Percentiles rank a stretch among this genome's conserved stretches.
Conservation (phyloP, 2,797 vertebrate species). For the Coluber constrictor region DNA sequence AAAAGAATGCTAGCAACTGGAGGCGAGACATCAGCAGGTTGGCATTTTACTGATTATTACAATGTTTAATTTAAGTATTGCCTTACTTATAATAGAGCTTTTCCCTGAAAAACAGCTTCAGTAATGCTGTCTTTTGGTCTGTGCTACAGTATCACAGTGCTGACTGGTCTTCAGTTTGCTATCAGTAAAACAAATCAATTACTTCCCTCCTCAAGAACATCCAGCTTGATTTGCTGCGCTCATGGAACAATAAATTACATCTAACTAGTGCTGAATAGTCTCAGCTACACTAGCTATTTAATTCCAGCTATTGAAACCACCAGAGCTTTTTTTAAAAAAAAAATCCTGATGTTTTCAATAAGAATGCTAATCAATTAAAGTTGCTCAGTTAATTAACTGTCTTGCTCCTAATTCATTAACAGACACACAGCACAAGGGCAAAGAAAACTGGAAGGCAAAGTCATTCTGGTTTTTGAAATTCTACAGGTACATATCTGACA, state of each 20-base stretch:
- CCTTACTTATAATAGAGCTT: neutral
- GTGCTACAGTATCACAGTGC: neutral
- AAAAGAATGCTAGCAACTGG: neutral
- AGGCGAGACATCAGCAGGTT: neutral
- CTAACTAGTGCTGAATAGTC: neutral
- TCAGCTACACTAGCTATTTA: neutral
- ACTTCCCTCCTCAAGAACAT: neutral
- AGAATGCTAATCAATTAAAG: constrained; percentile 4
- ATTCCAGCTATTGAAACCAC: neutral
- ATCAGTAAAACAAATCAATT: neutral
- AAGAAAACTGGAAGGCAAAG: neutral
- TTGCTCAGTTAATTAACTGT: constrained; percentile 21
- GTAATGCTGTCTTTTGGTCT: neutral
- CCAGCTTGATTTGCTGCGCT: neutral
- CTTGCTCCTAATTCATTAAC: constrained; percentile 16
- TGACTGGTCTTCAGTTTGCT: neutral
- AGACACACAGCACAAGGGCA: neutral
- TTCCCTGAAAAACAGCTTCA: neutral
- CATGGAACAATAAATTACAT: neutral
- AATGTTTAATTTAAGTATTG: neutral
- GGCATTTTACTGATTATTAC: neutral
- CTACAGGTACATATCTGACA: neutral
- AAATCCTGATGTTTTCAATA: neutral
- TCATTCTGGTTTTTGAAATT: neutral
- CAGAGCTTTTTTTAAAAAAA: neutral